Evolutionary conservation across 2,888 invertebrate species (phyloP).

Genomic region (Macrophya annulata): DNA sequence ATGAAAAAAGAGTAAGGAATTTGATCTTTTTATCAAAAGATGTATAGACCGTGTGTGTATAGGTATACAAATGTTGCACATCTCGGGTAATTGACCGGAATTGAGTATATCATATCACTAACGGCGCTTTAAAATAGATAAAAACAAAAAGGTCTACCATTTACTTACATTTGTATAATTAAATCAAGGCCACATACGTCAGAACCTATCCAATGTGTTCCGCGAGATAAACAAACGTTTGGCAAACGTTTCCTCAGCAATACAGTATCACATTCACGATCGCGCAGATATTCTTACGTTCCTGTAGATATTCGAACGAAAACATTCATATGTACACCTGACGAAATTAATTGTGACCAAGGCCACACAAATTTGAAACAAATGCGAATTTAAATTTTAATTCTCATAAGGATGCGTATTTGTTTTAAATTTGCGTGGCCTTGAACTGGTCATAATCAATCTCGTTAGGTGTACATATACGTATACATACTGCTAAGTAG

Average conservation of each 20-base stretch:
- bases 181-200: slow-evolving; percentile 29
- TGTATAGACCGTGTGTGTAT: too few relatives aligned
- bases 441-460: too few relatives aligned
- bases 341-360: too few relatives aligned
- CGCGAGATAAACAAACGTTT: slow-evolving; percentile 45
- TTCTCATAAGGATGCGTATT: too few relatives aligned
- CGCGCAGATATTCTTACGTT: not conserved
- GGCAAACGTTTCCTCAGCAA: not conserved
- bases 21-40: not conserved
- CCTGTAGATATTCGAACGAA: not conserved
- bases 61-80: not conserved
- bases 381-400: too few relatives aligned
- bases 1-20: not conserved
- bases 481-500: too few relatives aligned
- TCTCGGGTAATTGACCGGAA: slow-evolving; percentile 18
- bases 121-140: not conserved
- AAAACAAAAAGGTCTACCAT: not conserved
- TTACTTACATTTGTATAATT: slow-evolving; percentile 22
- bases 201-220: not conserved
- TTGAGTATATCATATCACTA: not conserved
- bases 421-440: too few relatives aligned
- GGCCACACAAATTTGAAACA: too few relatives aligned
- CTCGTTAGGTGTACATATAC: too few relatives aligned
- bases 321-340: too few relatives aligned
- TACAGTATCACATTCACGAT: not conserved